phyloP scores from a whole-genome alignment of 2,888 invertebrate species.

The Cantharis lateralis region DNA sequence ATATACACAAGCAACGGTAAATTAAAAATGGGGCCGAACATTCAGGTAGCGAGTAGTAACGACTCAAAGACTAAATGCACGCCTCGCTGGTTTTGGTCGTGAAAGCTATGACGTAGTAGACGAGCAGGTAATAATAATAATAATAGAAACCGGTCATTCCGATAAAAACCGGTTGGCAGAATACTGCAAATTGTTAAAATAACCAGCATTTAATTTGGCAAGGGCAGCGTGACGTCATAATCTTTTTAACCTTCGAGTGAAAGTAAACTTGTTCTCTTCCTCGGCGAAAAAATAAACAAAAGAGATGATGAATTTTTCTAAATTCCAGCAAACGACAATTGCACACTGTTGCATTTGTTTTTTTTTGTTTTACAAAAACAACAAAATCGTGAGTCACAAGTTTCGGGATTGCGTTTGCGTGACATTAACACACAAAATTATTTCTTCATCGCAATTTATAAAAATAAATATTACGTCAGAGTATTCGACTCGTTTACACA shows the following conservation, averaged over 20 bases:
- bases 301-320: neutral
- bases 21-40: conserved; percentile 37
- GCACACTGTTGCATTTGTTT: neutral
- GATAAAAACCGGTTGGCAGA: conserved; percentile 24
- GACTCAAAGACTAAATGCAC: conserved; percentile 31
- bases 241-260: conserved; percentile 13
- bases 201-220: conserved; percentile 26
- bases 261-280: conserved; percentile 8
- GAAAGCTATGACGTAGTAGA: conserved; percentile 39
- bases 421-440: conserved; percentile 31
- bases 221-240: conserved; percentile 33
- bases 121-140: conserved; percentile 32
- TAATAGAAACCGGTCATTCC: conserved; percentile 9
- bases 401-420: conserved; percentile 29
- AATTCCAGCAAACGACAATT: neutral
- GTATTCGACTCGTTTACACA: conserved; percentile 35
- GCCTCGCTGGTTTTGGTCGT: conserved; percentile 36
- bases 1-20: conserved; percentile 37
- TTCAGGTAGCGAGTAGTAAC: conserved; percentile 34
- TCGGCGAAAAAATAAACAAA: neutral
- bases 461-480: conserved; percentile 48
- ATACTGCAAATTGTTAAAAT: conserved; percentile 25
- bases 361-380: neutral
- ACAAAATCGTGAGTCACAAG: conserved; percentile 19
- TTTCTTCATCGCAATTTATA: conserved; percentile 32